Conservation (phyloP, 2,888 invertebrate species). For the Philaethria dido region DNA sequence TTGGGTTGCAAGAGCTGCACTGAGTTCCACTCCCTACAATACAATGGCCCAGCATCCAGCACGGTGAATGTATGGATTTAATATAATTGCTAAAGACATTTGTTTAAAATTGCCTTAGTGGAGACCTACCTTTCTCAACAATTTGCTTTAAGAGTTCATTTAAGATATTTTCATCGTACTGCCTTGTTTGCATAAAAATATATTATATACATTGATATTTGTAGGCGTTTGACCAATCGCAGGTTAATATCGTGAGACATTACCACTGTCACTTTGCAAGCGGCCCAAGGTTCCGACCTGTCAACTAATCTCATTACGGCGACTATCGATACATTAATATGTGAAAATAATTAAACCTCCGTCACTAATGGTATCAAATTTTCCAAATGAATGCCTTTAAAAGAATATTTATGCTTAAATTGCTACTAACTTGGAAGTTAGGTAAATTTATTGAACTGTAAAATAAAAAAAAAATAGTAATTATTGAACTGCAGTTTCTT, state of each 20-base stretch:
- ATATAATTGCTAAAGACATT: too few species aligned
- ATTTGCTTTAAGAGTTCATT: too few species aligned
- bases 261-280: slow-evolving; percentile 3
- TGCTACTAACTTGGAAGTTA: background rate
- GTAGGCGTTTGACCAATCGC: background rate
- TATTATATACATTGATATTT: background rate
- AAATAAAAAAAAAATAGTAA: too few species aligned
- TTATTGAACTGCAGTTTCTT: too few species aligned
- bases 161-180: background rate
- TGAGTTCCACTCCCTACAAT: too few species aligned
- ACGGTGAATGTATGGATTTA: too few species aligned
- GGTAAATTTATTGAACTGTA: too few species aligned
- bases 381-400: slow-evolving; percentile 23
- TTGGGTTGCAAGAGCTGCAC: too few species aligned
- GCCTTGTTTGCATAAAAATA: background rate
- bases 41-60: too few species aligned
- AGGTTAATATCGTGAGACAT: slow-evolving; percentile 6
- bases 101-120: too few species aligned
- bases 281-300: slow-evolving; percentile 13
- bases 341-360: slow-evolving; percentile 32
- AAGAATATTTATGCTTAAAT: background rate
- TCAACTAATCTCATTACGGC: slow-evolving; percentile 27
- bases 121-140: too few species aligned
- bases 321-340: slow-evolving; percentile 26
- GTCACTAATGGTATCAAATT: slow-evolving; percentile 22